These are phyloP conservation scores for Panthera uncia DNA, from an alignment of 2,113 vertebrate species.

Conservation along the genomic window DNA sequence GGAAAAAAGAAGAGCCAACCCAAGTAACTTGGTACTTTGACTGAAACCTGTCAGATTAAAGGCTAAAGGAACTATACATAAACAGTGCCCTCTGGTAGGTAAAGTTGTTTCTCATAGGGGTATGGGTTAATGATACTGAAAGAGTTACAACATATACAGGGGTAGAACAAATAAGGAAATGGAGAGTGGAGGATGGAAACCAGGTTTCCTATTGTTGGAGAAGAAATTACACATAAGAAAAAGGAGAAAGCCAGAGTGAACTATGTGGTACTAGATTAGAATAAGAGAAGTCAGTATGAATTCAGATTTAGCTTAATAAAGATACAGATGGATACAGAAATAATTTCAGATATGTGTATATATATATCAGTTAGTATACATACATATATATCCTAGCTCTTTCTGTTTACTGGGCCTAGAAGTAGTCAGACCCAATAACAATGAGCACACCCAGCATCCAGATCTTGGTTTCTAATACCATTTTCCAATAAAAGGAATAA, in stretches of 20 bases:
- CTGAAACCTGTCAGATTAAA: neutral
- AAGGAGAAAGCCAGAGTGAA: neutral
- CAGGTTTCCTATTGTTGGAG: neutral
- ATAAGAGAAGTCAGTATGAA: neutral
- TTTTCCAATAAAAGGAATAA: neutral
- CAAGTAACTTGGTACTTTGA: neutral
- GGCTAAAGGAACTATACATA: neutral
- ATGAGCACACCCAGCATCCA: neutral
- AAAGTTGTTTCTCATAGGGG: neutral
- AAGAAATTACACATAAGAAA: neutral
- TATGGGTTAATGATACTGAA: neutral
- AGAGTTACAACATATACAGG: neutral
- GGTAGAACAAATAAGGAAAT: neutral
- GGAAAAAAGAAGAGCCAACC: neutral
- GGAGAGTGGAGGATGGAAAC: neutral
- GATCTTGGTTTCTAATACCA: neutral
- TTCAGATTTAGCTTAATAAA: neutral
- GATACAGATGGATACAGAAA: neutral
- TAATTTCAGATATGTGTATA: neutral
- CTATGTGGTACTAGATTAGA: neutral
- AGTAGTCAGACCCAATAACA: neutral
- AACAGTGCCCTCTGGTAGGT: neutral
- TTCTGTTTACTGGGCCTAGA: neutral
- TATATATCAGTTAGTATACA: neutral
- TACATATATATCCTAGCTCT: neutral